Conservation (phyloP, 2,113 vertebrate species). For the Melanerpes formicivorus region DNA sequence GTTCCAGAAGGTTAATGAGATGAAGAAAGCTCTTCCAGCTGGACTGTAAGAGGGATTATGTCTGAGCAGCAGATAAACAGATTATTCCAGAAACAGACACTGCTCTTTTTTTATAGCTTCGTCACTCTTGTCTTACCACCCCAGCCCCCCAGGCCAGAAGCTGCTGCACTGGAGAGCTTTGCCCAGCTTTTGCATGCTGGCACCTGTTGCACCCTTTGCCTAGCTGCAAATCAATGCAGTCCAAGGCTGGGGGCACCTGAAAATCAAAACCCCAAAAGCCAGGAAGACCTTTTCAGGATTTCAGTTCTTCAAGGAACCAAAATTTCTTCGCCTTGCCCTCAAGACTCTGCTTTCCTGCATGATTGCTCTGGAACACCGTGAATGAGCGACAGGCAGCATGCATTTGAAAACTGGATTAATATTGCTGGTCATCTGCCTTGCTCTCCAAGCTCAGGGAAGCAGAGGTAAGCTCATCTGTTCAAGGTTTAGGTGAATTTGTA, state of each 20-base stretch:
- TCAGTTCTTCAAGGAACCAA: background rate
- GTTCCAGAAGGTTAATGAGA: constrained; percentile 91
- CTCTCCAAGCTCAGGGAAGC: constrained; percentile 76
- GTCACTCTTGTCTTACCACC: constrained; percentile 75
- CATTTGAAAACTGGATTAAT: constrained; percentile 75
- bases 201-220: background rate
- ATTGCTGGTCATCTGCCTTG: constrained; percentile 77
- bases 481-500: background rate
- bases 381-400: constrained; percentile 78
- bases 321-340: background rate
- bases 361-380: constrained; percentile 42
- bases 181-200: background rate
- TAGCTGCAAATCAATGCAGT: background rate
- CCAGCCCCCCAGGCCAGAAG: background rate
- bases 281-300: background rate
- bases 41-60: constrained; percentile 89
- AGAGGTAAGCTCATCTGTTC: constrained; percentile 81
- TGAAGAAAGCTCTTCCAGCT: constrained; percentile 83
- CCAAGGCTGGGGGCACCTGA: background rate
- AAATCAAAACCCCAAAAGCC: background rate
- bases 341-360: constrained; percentile 38
- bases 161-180: background rate
- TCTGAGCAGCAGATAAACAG: constrained; percentile 90
- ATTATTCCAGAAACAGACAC: constrained; percentile 88
- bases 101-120: constrained; percentile 75